Conservation (phyloP, 2,113 vertebrate genomes). For the Nesoenas mayeri region DNA sequence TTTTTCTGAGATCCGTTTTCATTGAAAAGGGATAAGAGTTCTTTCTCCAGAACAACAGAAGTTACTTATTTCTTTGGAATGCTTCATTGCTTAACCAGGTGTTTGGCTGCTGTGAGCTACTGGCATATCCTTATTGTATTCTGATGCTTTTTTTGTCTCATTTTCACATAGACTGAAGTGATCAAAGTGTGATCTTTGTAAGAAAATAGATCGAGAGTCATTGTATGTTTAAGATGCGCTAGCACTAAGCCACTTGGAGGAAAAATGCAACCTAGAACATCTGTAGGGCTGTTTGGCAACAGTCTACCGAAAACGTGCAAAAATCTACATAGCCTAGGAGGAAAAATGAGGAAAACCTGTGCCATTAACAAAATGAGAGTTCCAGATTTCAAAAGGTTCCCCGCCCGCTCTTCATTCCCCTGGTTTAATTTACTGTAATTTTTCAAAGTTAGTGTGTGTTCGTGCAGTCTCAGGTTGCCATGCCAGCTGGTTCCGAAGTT, state of each 20-base stretch:
- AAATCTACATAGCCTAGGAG: background rate
- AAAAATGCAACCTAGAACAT: conserved; percentile 22
- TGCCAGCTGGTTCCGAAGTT: conserved; percentile 44
- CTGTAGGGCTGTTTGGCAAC: background rate
- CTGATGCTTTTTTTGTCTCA: background rate
- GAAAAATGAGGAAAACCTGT: background rate
- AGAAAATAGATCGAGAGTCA: background rate
- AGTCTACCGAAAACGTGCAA: background rate
- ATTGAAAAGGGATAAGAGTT: background rate
- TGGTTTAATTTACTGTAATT: conserved; percentile 45
- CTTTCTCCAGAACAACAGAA: background rate
- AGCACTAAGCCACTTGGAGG: background rate
- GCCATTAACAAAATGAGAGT: conserved; percentile 1
- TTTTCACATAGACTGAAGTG: background rate
- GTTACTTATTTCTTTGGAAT: background rate
- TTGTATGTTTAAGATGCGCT: background rate
- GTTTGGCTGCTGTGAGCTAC: background rate
- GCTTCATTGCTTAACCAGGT: background rate
- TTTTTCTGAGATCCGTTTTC: background rate
- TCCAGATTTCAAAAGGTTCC: conserved; percentile 21
- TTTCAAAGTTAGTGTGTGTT: conserved; percentile 56
- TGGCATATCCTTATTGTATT: background rate
- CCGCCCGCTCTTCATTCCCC: background rate
- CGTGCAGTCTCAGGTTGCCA: conserved; percentile 41
- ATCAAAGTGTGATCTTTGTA: background rate